Evolutionary conservation across 2,113 vertebrate species (phyloP), one percentile per base, ranked within the genome.

Genomic region (Perca fluviatilis): DNA sequence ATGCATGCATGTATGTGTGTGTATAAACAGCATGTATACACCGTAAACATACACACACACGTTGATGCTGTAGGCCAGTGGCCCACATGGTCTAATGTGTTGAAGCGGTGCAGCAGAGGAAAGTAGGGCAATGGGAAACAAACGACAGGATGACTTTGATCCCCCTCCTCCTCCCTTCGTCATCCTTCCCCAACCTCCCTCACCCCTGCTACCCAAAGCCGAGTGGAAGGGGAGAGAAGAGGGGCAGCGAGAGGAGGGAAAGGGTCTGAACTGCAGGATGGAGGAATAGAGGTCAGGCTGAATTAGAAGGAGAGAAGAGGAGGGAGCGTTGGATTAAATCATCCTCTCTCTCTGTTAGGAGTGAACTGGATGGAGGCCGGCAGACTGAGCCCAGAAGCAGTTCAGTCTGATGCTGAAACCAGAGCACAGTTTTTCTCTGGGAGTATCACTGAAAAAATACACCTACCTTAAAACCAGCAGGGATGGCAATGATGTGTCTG

Each of bases 41-140:
- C n/a, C 14, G 60, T 25, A 40, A 54, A 58, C 56, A 57, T 51
- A 33, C 33, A 33, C 33, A 33, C 61, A 46, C 25, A 72, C 33
- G 13, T 33, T 30, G 70, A 23, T 54, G 77, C 84, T 62, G 25
- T 33, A 84, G 83, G 86, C 82, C 49, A 82, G 33, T 63, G 66
- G 73, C 69, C 76, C 64, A 78, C 88, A 75, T 84, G 74, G 69
- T 82, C 49, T 51, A 58, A 74, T 79, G 77, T 80, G 80, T 62
- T 74, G 33, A 49, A 79, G 84, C 63, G 21, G 56, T 4, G 61
- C 58, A 74, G 79, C 75, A 58, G 68, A 68, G 77, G 67, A 91
- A 94, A 94, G 90, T 93, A 90, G 93, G 90, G 51, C 57, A 91
- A 77, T 72, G 78, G 83, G 83, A 87, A 89, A 88, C 86, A 85